A percentile compares a stretch with the other conserved stretches of the same genome.
Conservation (phyloP, 2,888 invertebrate genomes). For the Hydraecia micacea region DNA sequence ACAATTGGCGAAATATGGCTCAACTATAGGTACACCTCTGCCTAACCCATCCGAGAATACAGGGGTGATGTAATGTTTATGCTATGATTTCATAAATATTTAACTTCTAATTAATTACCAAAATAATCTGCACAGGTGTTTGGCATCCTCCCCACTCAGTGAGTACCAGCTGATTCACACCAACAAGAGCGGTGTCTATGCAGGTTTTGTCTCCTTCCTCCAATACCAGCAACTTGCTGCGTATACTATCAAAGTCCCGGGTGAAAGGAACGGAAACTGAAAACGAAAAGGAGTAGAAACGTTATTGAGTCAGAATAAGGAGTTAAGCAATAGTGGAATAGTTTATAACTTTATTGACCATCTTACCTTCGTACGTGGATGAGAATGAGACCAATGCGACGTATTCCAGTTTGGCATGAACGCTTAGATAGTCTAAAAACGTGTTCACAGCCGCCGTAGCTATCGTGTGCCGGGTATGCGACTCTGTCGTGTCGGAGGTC, state of each 20-base stretch:
- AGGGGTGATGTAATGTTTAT: neutral
- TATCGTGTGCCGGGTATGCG: constrained; percentile 82
- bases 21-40: neutral
- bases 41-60: neutral
- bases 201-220: constrained; percentile 97
- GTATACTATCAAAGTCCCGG: constrained; percentile 95
- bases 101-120: constrained; percentile 73
- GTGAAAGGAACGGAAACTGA: constrained; percentile 95
- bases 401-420: constrained; percentile 86
- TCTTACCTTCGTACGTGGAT: constrained; percentile 84
- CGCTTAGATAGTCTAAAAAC: constrained; percentile 83
- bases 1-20: neutral
- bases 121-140: constrained; percentile 93
- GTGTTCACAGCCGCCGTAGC: constrained; percentile 84
- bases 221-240: constrained; percentile 93
- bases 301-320: neutral
- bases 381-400: constrained; percentile 85
- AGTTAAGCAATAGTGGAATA: neutral
- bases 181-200: constrained; percentile 94
- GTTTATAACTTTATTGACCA: constrained; percentile 1
- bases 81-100: neutral
- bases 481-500: constrained; percentile 81
- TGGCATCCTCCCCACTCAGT: constrained; percentile 98
- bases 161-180: constrained; percentile 94
- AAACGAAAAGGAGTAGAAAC: constrained; percentile 59